Conservation (phyloP, 2,113 vertebrate genomes). For the Cariama cristata region DNA sequence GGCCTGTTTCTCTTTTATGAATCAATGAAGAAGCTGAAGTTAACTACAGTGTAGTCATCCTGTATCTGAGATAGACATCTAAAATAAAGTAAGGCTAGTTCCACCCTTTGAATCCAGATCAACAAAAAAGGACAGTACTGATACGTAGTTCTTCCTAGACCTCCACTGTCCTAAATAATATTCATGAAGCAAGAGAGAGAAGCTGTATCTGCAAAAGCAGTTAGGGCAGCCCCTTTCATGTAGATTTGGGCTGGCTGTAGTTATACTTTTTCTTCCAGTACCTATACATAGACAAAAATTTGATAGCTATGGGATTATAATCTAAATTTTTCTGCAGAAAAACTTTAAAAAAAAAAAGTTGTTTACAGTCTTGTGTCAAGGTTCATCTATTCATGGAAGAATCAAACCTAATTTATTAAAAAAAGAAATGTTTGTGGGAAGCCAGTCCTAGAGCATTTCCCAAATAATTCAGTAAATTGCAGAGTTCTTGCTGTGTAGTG, state of each 20-base stretch:
- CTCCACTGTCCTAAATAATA: background rate
- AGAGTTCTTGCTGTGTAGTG: background rate
- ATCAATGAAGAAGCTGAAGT: background rate
- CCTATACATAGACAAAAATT: background rate
- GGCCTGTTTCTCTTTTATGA: conserved; percentile 5
- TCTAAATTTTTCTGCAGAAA: background rate
- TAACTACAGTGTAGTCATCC: background rate
- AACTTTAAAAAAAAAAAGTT: background rate
- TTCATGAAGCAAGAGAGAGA: background rate
- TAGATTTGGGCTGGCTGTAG: background rate
- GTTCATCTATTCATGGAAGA: background rate
- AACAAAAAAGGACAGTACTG: background rate
- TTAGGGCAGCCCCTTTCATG: background rate
- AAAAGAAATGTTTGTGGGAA: background rate
- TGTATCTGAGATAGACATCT: background rate
- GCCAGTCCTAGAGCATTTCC: background rate
- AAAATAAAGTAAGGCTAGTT: background rate
- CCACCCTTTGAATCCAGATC: background rate
- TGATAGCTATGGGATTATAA: background rate
- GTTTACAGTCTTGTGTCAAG: background rate
- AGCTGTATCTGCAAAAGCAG: background rate
- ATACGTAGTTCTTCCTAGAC: background rate
- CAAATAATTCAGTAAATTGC: background rate
- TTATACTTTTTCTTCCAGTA: background rate
- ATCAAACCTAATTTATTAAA: background rate